Base-by-base conservation (phyloP, 1,140 invertebrate genomes). In the Pomacea maculata region DNA sequence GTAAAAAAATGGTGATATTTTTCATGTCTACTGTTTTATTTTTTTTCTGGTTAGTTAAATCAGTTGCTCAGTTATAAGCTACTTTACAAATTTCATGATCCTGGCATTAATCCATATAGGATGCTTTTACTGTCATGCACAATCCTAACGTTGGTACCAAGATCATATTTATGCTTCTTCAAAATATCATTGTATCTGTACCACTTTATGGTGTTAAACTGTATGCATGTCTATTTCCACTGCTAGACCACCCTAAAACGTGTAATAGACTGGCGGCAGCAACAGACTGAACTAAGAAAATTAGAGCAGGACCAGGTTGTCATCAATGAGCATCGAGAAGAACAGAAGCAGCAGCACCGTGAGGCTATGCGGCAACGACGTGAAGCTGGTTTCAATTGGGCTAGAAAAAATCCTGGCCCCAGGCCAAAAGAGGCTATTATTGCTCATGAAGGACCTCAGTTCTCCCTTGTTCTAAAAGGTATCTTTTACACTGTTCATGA, bases 291-390 rank as follows among this genome's bases (percentile, higher is more conserved):
- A 87, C 87, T 92, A 65, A 91, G 94, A 78, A 95, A 96, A 92
- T 92, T 93, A 78, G 90, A 93, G 73, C 90, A 93, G 75, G 95
- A 95, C 87, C 81, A 90, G 19, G 91, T 93, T 78, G 92, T 91
- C 7, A 96, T 97, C 64, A 86, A 93, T 7, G 91, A 93, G 81
- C 97, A 95, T 89, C 89, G 93, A 74, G 92, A 94, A 61, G 92
- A 95, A 87, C 95, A 98, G 90, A 88, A 86, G 79, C 81, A 78
- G 85, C 92, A 93, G 78, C 97, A 98, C 89, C 92, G 93, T 81
- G 93, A 93, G 29, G 89, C 92, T 83, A 91, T 96, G n/a, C 91
- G 93, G 61, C 91, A 93, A 63, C 94, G 94, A 82, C 92, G 95
- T 9, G 91, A 93, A 81, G 82, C 93, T 10, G 94, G 95, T 70